phyloP scores from a whole-genome alignment of 2,113 vertebrate species.

The Paramormyrops kingsleyae region DNA sequence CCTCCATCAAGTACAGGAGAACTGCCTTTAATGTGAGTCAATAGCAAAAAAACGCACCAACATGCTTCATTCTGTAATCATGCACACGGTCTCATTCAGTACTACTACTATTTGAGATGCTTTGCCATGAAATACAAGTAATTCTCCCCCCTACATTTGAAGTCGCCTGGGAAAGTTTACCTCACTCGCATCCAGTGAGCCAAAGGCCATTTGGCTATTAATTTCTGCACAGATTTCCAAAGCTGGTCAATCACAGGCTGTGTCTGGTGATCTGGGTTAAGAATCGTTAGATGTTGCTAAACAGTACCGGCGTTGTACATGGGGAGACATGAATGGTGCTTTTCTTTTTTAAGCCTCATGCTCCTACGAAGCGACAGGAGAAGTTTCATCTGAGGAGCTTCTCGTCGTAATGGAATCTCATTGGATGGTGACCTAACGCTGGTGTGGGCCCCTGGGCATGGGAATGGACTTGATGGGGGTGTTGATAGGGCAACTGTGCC shows the following conservation, averaged over 20 bases:
- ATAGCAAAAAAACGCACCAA: neutral
- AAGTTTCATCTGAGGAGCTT: neutral
- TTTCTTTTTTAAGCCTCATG: neutral
- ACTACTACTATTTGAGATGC: neutral
- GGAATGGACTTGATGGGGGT: neutral
- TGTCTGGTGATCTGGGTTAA: neutral
- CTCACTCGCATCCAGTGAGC: neutral
- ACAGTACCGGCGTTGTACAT: neutral
- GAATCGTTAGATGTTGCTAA: neutral
- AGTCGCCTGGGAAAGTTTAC: neutral
- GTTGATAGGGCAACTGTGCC: neutral
- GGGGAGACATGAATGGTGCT: neutral
- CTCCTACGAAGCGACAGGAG: neutral
- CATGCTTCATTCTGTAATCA: neutral
- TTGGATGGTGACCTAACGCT: neutral
- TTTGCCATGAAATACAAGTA: neutral
- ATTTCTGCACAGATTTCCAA: neutral
- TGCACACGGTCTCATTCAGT: neutral
- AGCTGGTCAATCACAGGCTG: neutral
- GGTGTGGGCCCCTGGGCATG: neutral
- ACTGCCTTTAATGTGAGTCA: neutral
- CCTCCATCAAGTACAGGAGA: slow-evolving; percentile 43
- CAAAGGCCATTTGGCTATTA: neutral
- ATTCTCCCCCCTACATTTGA: neutral
- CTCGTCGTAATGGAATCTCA: neutral